These are phyloP conservation scores for Leptodirus hochenwartii DNA, from an alignment of 2,888 invertebrate genomes.

Conservation along the genomic window DNA sequence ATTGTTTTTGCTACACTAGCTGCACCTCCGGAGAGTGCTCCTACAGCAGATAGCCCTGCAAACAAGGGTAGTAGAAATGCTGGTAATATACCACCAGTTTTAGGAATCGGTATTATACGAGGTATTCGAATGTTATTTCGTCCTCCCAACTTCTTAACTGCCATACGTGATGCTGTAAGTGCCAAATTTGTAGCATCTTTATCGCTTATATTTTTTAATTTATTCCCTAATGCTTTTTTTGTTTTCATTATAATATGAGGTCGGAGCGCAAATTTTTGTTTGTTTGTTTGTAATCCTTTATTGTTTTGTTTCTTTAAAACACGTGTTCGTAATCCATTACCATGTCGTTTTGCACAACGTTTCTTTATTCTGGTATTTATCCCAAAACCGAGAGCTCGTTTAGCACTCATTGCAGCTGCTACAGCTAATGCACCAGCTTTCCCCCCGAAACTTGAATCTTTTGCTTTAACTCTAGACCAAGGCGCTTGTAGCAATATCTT, in stretches of 20 bases:
- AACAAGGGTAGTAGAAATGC: conserved; percentile 21
- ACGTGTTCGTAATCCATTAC: too few species aligned
- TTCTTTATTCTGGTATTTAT: too few species aligned
- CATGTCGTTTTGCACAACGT: too few species aligned
- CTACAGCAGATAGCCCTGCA: conserved; percentile 20
- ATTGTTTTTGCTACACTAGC: conserved; percentile 21
- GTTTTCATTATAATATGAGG: too few species aligned
- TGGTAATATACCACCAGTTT: conserved; percentile 19
- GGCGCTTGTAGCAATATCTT: conserved; percentile 18
- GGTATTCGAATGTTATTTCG: too few species aligned
- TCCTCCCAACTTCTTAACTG: conserved; percentile 6
- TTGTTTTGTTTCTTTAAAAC: too few species aligned
- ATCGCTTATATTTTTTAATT: too few species aligned
- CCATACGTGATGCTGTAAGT: conserved; percentile 6
- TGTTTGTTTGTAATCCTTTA: too few species aligned
- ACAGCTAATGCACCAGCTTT: conserved; percentile 17
- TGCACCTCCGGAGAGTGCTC: conserved; percentile 20
- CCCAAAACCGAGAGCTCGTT: too few species aligned
- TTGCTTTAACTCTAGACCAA: conserved; percentile 15
- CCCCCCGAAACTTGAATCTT: conserved; percentile 18
- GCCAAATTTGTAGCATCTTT: too few species aligned
- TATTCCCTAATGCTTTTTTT: too few species aligned
- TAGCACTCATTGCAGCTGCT: conserved; percentile 18
- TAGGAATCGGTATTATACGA: conserved; percentile 20
- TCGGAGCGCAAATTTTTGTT: too few species aligned